These are phyloP conservation scores for Melangyna quadrimaculata DNA, from an alignment of 2,888 invertebrate genomes.

Conservation along the genomic window DNA sequence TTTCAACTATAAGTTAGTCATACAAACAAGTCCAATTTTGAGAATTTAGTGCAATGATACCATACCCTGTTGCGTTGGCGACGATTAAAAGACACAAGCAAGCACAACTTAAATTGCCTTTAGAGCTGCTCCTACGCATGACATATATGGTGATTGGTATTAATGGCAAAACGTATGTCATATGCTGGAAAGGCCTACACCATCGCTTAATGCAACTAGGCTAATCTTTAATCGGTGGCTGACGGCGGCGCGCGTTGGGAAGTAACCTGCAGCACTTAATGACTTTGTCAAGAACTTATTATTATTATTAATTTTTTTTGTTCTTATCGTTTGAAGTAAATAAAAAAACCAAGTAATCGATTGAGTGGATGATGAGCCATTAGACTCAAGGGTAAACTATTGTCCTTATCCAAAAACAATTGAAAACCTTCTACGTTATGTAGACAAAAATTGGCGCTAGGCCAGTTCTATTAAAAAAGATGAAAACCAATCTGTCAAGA, in stretches of 20 bases:
- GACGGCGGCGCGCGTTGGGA: neutral
- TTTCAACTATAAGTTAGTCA: neutral
- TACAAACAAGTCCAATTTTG: neutral
- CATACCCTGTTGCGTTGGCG: conserved; percentile 6
- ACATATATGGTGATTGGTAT: conserved; percentile 26
- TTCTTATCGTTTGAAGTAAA: neutral
- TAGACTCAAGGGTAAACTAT: neutral
- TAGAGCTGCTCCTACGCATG: conserved; percentile 7
- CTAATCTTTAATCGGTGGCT: conserved; percentile 52
- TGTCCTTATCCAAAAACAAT: neutral
- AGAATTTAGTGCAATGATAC: neutral
- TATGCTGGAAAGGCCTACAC: conserved; percentile 11
- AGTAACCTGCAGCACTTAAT: neutral
- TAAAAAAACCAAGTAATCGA: neutral
- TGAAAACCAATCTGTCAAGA: conserved; percentile 27
- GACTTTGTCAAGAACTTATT: neutral
- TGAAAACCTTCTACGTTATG: neutral
- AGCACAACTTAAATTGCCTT: neutral
- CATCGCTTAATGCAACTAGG: conserved; percentile 45
- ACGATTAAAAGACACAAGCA: neutral
- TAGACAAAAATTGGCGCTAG: neutral
- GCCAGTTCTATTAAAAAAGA: conserved; percentile 1
- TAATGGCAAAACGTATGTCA: conserved; percentile 29
- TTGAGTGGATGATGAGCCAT: conserved; percentile 1
- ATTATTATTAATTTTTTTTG: conserved; percentile 6